phyloP scores from a whole-genome alignment of 1,140 invertebrate genomes.

The Aculops lycopersici region DNA sequence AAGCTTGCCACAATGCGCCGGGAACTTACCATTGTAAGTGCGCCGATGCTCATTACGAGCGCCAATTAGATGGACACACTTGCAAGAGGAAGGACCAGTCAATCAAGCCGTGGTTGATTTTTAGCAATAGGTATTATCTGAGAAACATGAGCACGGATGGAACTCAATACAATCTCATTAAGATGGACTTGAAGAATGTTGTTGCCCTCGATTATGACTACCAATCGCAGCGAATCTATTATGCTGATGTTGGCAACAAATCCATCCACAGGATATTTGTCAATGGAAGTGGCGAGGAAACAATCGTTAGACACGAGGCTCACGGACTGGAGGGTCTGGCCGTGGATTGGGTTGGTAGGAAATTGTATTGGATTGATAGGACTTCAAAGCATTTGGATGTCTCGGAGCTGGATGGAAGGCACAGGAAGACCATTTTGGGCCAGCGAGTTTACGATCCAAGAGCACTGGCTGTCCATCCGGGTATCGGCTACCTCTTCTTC shows the following conservation, averaged over 20 bases:
- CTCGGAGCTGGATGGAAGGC: conserved; percentile 57
- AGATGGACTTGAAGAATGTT: conserved; percentile 79
- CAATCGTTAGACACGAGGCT: conserved; percentile 63
- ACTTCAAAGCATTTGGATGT: conserved; percentile 76
- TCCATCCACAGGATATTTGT: conserved; percentile 32
- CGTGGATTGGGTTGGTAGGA: conserved; percentile 79
- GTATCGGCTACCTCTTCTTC: conserved; percentile 59
- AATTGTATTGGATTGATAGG: conserved; percentile 87
- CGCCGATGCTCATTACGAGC: conserved; percentile 60
- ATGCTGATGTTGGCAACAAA: conserved; percentile 74
- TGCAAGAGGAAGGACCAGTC: conserved; percentile 47
- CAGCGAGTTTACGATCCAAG: conserved; percentile 54
- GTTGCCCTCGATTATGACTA: conserved; percentile 80
- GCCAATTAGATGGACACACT: conserved; percentile 44
- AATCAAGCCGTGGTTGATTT: conserved; percentile 55
- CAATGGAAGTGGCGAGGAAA: conserved; percentile 25
- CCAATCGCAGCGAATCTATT: conserved; percentile 47
- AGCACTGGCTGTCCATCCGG: conserved; percentile 73
- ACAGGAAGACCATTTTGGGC: conserved; percentile 47
- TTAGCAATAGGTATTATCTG: conserved; percentile 92
- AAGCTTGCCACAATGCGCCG: conserved; percentile 73
- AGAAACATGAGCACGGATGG: conserved; percentile 75
- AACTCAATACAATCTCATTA: conserved; percentile 43
- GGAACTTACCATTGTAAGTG: conserved; percentile 88
- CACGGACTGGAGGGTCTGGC: conserved; percentile 80